Base-by-base conservation (phyloP, 2,113 vertebrate species). In the Oncorhynchus clarkii region DNA sequence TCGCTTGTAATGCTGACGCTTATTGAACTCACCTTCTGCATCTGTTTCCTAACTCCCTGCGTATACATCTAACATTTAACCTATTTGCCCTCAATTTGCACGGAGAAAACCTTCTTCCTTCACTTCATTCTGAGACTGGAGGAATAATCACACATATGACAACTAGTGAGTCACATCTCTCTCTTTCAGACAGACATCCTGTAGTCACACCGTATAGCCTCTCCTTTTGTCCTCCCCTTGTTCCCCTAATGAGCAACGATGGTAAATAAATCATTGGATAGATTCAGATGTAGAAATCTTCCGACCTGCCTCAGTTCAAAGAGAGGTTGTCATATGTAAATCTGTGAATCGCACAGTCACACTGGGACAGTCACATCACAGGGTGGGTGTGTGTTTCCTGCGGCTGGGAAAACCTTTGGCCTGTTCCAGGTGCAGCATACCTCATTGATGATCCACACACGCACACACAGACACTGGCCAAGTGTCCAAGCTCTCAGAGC, bases 221-320 rank as follows among this genome's bases (percentile, higher is more conserved):
- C 8, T 51, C 84, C 84, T 73, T 71, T 51, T 54, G 24, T 3
- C 8, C 54, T 86, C 85, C 74, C 85, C 14, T 76, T 71, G 4
- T 78, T 73, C 73, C 7, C 65, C 71, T 84, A 88, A 88, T 66
- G 27, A 88, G 71, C 34, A 80, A 73, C 24, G 34, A 64, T 48
- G 24, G 86, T 85, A 87, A 85, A 88, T 85, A 87, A 82, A 88
- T 83, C 88, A 85, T 81, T 82, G 74, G 71, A 75, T 49, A 80
- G 82, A 78, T 86, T 83, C 80, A 72, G 78, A 60, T 59, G 70
- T 68, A 80, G 83, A 78, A 75, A 39, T 68, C 74, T 80, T 82
- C 77, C 82, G 57, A 82, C 82, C 77, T 82, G 83, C 87, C 80
- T 76, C 62, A 82, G 84, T 89, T 88, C 72, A 89, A 67, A 84